Percentiles rank a stretch among this genome's conserved stretches.
Evolutionary conservation across 2,797 vertebrate species (phyloP).

Genomic region (Liasis olivaceus): DNA sequence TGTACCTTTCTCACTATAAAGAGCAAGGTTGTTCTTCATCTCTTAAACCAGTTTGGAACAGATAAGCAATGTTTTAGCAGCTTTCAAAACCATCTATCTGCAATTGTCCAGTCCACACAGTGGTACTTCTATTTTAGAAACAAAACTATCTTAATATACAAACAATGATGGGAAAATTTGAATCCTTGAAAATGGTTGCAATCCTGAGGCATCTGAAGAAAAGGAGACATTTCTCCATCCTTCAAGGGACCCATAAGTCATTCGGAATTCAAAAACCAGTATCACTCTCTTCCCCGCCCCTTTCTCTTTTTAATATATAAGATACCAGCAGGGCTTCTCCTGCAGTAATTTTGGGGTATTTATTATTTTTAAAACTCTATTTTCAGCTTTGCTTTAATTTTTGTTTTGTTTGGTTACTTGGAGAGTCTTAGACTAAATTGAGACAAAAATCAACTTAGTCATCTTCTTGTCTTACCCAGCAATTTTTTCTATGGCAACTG

Average conservation of each 20-base stretch:
- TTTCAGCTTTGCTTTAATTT: not conserved
- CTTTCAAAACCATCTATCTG: not conserved
- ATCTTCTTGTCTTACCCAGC: not conserved
- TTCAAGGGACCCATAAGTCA: not conserved
- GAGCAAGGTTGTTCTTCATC: not conserved
- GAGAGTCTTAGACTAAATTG: not conserved
- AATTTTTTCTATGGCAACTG: not conserved
- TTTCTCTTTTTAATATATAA: not conserved
- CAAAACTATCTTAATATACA: not conserved
- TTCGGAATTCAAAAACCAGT: not conserved
- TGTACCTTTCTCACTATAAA: not conserved
- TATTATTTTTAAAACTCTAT: not conserved
- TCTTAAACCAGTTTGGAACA: not conserved
- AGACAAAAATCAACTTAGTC: not conserved
- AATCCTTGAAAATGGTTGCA: not conserved
- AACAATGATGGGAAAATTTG: not conserved
- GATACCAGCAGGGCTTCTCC: not conserved
- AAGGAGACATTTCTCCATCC: not conserved
- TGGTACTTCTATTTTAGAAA: not conserved
- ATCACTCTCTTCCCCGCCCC: not conserved
- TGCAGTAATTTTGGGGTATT: not conserved
- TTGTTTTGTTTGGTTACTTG: not conserved
- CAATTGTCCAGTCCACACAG: not conserved
- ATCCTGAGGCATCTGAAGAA: not conserved
- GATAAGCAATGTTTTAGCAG: not conserved